Conservation (phyloP, 2,113 vertebrate species). For the Etheostoma spectabile region DNA sequence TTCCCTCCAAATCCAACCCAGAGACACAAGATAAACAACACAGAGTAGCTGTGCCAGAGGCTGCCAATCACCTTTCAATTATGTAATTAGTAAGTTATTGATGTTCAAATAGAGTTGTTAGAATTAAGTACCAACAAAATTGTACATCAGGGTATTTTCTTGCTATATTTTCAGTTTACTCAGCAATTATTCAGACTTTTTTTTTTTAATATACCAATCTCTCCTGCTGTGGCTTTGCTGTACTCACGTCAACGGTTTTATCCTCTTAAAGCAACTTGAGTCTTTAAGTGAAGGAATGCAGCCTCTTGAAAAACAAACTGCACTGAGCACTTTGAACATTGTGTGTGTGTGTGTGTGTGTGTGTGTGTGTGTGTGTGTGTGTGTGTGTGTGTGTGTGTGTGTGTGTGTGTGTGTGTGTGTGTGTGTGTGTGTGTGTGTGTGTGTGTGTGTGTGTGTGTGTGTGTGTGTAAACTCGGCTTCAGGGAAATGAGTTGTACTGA, state of each 20-base stretch:
- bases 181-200: conserved; percentile 16
- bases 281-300: conserved; percentile 68
- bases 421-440: conserved; percentile 7
- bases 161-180: conserved; percentile 22
- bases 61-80: neutral
- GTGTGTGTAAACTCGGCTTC: neutral
- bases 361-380: no score
- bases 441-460: conserved; percentile 11
- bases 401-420: conserved; percentile 10
- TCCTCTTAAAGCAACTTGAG: conserved; percentile 44
- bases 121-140: neutral
- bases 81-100: neutral
- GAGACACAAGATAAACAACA: conserved; percentile 43
- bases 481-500: conserved; percentile 61
- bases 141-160: conserved; percentile 1
- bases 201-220: neutral
- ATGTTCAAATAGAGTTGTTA: neutral
- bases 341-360: neutral
- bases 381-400: no score
- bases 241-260: conserved; percentile 26
- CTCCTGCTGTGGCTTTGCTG: conserved; percentile 18
- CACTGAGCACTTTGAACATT: conserved; percentile 33
- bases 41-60: conserved; percentile 10
- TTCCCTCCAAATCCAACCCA: conserved; percentile 18
- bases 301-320: conserved; percentile 51